phyloP scores from a whole-genome alignment of 2,113 vertebrate species.

The Semnornis frantzii region DNA sequence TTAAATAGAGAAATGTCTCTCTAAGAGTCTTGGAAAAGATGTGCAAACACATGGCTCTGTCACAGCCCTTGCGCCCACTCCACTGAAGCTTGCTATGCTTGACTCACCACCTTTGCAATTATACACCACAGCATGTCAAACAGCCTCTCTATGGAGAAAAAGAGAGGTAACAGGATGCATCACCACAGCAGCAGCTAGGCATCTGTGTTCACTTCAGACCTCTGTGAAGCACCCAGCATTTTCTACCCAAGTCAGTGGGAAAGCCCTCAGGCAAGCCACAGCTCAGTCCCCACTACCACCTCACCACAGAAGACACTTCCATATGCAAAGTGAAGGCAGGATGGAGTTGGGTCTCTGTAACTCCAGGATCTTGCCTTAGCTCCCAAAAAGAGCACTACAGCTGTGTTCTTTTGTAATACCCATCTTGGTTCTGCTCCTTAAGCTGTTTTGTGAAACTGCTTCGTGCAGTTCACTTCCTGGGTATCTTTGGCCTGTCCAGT shows the following conservation, averaged over 20 bases:
- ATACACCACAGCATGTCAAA: rapidly evolving
- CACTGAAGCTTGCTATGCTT: not conserved
- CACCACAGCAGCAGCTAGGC: not conserved
- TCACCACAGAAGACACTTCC: not conserved
- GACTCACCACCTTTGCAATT: not conserved
- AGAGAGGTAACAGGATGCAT: not conserved
- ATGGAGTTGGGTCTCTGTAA: not conserved
- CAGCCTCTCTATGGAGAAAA: rapidly evolving
- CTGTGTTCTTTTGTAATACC: not conserved
- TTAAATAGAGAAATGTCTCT: not conserved
- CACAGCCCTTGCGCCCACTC: not conserved
- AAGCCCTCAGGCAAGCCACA: not conserved
- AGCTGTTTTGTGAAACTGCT: not conserved
- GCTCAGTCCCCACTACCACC: not conserved
- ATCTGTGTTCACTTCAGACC: rapidly evolving
- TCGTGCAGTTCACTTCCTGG: not conserved
- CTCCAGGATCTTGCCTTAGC: not conserved
- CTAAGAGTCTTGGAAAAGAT: rapidly evolving
- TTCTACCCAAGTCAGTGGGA: not conserved
- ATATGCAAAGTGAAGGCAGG: not conserved
- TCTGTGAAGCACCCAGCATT: not conserved
- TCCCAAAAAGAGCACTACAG: not conserved
- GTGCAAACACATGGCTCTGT: not conserved
- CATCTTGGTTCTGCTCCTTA: not conserved
- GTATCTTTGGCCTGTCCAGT: not conserved